These are phyloP conservation scores for Zeus faber DNA, from an alignment of 2,113 vertebrate genomes.

Conservation along the genomic window DNA sequence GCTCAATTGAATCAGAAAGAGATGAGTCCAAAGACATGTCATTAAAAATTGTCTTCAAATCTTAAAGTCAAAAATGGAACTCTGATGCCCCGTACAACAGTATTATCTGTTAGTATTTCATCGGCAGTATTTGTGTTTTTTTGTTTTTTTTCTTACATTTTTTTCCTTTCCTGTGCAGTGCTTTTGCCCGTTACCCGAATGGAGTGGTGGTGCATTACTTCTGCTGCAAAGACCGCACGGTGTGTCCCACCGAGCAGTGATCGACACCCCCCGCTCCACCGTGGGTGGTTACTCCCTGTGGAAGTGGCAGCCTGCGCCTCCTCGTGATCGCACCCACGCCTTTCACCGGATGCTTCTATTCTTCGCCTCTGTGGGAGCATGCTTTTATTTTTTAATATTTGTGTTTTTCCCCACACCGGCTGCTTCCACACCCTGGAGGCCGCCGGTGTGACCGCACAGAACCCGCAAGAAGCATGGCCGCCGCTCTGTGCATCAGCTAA, in stretches of 20 bases:
- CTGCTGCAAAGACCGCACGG: slow-evolving; percentile 92
- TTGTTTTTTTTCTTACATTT: no score
- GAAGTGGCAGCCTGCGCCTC: not conserved
- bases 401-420: not conserved
- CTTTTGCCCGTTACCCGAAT: slow-evolving; percentile 96
- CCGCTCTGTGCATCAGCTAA: no score
- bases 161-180: slow-evolving; percentile 75
- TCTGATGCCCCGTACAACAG: no score
- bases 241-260: slow-evolving; percentile 81
- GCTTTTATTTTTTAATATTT: not conserved
- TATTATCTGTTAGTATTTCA: no score
- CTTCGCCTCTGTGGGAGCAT: not conserved
- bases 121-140: no score
- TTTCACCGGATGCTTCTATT: not conserved
- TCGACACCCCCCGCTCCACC: not conserved
- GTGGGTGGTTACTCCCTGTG: not conserved
- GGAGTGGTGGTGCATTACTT: slow-evolving; percentile 97
- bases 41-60: no score
- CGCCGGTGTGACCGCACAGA: no score
- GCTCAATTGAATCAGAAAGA: no score
- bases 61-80: no score
- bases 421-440: not conserved
- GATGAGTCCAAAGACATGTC: no score
- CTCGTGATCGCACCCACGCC: not conserved
- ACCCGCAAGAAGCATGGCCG: not conserved